Base-by-base conservation (phyloP, 2,888 invertebrate genomes). In the Acanthosepion esculentum region DNA sequence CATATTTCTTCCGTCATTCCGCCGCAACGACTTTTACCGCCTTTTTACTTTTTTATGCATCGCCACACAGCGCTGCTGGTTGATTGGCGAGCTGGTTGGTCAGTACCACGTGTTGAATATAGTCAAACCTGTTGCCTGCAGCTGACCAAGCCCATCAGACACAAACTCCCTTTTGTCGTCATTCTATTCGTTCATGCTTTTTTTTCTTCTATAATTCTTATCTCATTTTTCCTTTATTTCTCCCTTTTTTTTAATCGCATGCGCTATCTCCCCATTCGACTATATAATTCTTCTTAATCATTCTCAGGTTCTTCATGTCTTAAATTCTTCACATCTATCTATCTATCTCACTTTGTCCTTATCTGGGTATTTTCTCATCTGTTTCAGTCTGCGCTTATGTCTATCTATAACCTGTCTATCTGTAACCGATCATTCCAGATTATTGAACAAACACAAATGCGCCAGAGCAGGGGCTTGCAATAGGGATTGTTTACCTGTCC, bases 61-160 rank as follows among this genome's bases (percentile, higher is more conserved):
- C n/a, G 33, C 33, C 78, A 33, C 29, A 29, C 15, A 78, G 33
- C 78, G n/a, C n/a, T 33, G 78, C n/a, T n/a, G n/a, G 78, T 78
- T n/a, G 78, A 78, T 78, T n/a, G 78, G 78, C 78, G 15, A 78
- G 12, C 78, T 78, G 78, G n/a, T 78, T 78, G 78, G n/a, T 15
- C 78, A 78, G n/a, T 18, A 33, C 78, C 78, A 78, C 78, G 78
- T 78, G 78, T 78, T 78, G 78, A 78, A n/a, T 33, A 78, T n/a
- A 78, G 78, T 23, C n/a, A 33, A n/a, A 78, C 78, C 78, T 78
- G 78, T 78, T 78, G 78, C 78, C 78, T 78, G 78, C 78, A 78
- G 78, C 78, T 78, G 78, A 78, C 78, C 78, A 78, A 78, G n/a
- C 78, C 78, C 12, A 78, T 78, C 78, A 78, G 78, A 78, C 78